A percentile compares a stretch with the other conserved stretches of the same genome.
phyloP scores from a whole-genome alignment of 2,113 vertebrate species.

The Zonotrichia leucophrys region DNA sequence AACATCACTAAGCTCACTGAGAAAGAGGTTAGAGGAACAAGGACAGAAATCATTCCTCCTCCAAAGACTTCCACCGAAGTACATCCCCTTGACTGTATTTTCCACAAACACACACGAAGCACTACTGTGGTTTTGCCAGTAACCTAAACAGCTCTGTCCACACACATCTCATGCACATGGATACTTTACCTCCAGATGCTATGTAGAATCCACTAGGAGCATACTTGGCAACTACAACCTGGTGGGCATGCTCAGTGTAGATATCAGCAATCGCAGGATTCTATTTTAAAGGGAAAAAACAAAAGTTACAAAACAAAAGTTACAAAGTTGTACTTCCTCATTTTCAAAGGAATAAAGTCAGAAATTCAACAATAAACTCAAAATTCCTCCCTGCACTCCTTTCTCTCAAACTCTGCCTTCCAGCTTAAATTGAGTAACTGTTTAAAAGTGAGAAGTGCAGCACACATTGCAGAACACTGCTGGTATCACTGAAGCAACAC shows the following conservation, averaged over 20 bases:
- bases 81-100: background rate
- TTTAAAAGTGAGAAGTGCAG: background rate
- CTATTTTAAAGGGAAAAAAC: constrained; percentile 65
- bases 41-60: background rate
- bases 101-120: background rate
- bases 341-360: background rate
- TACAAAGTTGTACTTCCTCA: background rate
- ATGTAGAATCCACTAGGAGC: constrained; percentile 95
- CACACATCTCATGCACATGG: rapidly evolving
- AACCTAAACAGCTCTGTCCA: background rate
- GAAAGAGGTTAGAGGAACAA: background rate
- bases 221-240: constrained; percentile 91
- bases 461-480: background rate
- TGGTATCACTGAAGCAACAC: background rate
- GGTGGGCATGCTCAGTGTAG: constrained; percentile 95
- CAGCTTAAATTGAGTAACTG: background rate
- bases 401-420: background rate
- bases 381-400: background rate
- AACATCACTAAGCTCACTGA: background rate
- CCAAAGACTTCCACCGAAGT: background rate
- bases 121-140: background rate
- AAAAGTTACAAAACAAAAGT: background rate
- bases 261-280: constrained; percentile 93
- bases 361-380: background rate
- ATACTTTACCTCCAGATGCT: constrained; percentile 89